These are phyloP conservation scores for Cetoscarus ocellatus DNA, from an alignment of 2,797 vertebrate species.

Conservation along the genomic window DNA sequence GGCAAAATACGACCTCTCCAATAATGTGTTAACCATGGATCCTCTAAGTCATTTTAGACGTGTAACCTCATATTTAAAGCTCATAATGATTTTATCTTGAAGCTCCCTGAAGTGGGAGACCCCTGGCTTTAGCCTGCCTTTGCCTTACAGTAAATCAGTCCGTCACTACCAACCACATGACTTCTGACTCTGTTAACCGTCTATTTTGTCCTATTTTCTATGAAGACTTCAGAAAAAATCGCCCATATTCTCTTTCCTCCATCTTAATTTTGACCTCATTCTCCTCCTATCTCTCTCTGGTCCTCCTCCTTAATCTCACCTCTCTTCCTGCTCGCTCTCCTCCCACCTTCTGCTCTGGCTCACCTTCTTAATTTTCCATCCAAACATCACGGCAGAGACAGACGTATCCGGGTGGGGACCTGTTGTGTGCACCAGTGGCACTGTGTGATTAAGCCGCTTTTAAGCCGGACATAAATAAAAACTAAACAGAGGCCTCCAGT, in stretches of 20 bases:
- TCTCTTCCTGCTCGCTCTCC: conserved; percentile 12
- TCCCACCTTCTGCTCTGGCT: conserved; percentile 26
- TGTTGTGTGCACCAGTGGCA: conserved; percentile 73
- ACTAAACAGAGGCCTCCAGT: conserved; percentile 76
- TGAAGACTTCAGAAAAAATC: too few species aligned
- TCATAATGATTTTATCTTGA: too few species aligned
- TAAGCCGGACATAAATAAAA: conserved; percentile 78
- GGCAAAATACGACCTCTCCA: too few species aligned
- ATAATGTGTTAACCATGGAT: too few species aligned
- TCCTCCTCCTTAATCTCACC: conserved; percentile 36
- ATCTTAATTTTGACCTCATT: conserved; percentile 21
- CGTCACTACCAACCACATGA: too few species aligned
- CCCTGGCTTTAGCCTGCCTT: too few species aligned
- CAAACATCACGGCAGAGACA: conserved; percentile 62
- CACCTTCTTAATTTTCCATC: conserved; percentile 62
- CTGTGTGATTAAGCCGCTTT: conserved; percentile 80
- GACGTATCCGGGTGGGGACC: conserved; percentile 67
- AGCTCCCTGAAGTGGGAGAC: too few species aligned
- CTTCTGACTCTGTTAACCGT: too few species aligned
- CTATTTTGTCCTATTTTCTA: too few species aligned
- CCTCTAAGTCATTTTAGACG: too few species aligned
- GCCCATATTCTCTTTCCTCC: conserved; percentile 1
- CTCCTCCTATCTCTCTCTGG: conserved; percentile 22
- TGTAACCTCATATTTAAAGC: too few species aligned
- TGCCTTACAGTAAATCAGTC: too few species aligned